Evolutionary conservation across 2,797 vertebrate species (phyloP).

Genomic region (Huso huso): DNA sequence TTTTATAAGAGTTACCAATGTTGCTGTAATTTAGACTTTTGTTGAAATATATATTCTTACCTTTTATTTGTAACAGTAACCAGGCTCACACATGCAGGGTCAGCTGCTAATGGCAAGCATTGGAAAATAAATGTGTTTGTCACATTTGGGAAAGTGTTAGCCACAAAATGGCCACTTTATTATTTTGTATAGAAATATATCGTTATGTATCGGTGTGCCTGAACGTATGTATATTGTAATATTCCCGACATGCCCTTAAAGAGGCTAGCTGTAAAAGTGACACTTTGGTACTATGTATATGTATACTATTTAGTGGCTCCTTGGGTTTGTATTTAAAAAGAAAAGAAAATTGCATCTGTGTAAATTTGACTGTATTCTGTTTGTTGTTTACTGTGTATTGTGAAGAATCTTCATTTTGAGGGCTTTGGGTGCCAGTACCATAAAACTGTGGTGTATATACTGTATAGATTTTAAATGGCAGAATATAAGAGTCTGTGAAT

Average conservation of each 20-base stretch:
- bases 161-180: conserved; percentile 48
- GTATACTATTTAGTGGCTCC: conserved; percentile 78
- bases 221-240: conserved; percentile 83
- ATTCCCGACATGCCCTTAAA: conserved; percentile 62
- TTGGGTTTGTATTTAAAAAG: conserved; percentile 31
- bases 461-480: conserved; percentile 81
- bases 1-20: conserved; percentile 80
- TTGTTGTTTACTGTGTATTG: conserved; percentile 91
- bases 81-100: conserved; percentile 67
- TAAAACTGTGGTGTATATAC: conserved; percentile 88
- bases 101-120: conserved; percentile 69
- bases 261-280: conserved; percentile 69
- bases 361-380: conserved; percentile 88
- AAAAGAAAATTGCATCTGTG: conserved; percentile 73
- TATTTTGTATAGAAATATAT: conserved; percentile 78
- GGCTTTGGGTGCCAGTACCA: conserved; percentile 80
- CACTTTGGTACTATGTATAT: conserved; percentile 72
- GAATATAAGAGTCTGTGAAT: conserved; percentile 79
- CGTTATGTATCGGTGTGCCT: conserved; percentile 83
- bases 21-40: conserved; percentile 75
- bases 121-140: conserved; percentile 60
- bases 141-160: conserved; percentile 58
- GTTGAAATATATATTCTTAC: conserved; percentile 73
- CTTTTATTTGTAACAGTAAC: conserved; percentile 67
- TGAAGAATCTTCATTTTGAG: conserved; percentile 83